Percentiles rank a stretch among this genome's conserved stretches.
Conservation (phyloP, 2,797 vertebrate genomes). For the Sparus aurata region DNA sequence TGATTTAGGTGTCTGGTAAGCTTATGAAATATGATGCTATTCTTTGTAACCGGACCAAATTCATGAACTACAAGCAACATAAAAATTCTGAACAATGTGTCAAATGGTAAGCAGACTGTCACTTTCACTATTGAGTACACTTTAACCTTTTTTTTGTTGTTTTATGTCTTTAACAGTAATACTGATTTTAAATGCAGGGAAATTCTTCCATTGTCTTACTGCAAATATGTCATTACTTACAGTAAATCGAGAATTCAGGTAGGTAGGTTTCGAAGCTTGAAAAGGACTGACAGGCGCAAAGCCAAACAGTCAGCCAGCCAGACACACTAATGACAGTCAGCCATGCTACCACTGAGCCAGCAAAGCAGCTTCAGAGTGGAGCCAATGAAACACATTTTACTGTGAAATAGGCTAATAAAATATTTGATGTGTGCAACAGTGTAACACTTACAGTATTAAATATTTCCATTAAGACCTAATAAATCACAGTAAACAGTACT, state of each 20-base stretch:
- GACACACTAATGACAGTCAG: constrained; percentile 17
- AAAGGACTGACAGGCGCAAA: constrained; percentile 24
- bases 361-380: constrained; percentile 7
- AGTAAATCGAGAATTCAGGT: constrained; percentile 9
- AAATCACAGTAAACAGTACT: constrained; percentile 5
- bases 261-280: constrained; percentile 20
- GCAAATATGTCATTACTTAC: neutral
- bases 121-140: neutral
- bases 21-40: neutral
- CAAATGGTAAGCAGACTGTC: too few relatives aligned
- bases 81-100: neutral
- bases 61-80: neutral
- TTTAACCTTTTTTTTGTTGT: neutral
- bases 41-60: neutral
- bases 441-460: constrained; percentile 12
- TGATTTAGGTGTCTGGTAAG: neutral
- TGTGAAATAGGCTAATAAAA: constrained; percentile 42
- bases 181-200: neutral
- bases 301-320: constrained; percentile 27
- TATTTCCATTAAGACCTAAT: constrained; percentile 19
- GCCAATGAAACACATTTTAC: constrained; percentile 29
- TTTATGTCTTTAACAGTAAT: neutral
- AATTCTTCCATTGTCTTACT: neutral
- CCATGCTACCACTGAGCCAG: constrained; percentile 12
- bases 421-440: neutral